Base-by-base conservation (phyloP, 2,797 vertebrate genomes). In the Eulemur albifrons region DNA sequence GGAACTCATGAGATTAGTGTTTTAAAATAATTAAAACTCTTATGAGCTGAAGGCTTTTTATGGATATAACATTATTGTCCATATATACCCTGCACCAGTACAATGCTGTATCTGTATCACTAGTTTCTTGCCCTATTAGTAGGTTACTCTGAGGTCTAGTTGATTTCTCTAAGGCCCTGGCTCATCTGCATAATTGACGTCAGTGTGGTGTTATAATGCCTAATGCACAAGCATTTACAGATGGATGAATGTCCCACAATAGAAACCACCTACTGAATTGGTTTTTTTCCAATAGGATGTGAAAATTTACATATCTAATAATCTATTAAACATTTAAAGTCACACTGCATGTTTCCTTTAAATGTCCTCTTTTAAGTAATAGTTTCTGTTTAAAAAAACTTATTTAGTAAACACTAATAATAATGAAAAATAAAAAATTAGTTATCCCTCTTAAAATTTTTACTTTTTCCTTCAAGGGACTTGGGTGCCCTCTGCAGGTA, bases 401-500 rank as follows among this genome's bases (percentile, higher is more conserved):
- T 81, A 18, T 83, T 90, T 88, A 45, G 35, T 69, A 59, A 91
- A 80, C 48, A 81, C n/a, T 87, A 76, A 85, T 75, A 69, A 76
- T 92, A 88, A 90, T 94, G 40, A 67, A 89, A 97, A 94, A 30
- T n/a, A 18, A 40, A 45, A 50, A 54, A 35, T 77, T 48, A 13
- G 77, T 65, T 91, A 50, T 77, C 35, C 6, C 38, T 82, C 48
- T 92, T 92, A 81, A 82, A 79, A 32, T 94, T 81, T 93, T 96
- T 95, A 94, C 75, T 73, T 43, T 70, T 81, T 96, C 52, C 96
- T 98, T 63, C 94, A 96, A 98, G 97, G 97, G 92, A 75, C 98
- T 97, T 95, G 97, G 94, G 98, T 98, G 98, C 98, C 98, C 97
- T 97, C 98, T 98, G 70, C 98, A 98, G 98, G 98, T 83, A 95